Conservation (phyloP, 2,888 invertebrate genomes). For the Melitaea athalia region DNA sequence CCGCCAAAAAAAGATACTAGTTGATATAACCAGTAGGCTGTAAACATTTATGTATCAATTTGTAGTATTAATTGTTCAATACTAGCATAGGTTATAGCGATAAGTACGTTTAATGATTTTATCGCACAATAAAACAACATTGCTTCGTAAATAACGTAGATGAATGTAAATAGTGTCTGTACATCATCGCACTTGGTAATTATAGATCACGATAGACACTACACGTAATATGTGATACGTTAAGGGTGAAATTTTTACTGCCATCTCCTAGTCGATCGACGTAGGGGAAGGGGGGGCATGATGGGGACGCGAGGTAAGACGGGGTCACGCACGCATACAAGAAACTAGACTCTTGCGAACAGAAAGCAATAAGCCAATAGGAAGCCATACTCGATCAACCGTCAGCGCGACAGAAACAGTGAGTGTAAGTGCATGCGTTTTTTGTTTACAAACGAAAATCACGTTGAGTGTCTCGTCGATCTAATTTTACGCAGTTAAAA, state of each 20-base stretch:
- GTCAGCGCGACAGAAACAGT: too few relatives aligned
- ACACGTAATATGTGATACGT: conserved; percentile 31
- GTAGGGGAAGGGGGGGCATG: too few relatives aligned
- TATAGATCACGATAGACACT: conserved; percentile 36
- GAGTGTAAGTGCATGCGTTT: too few relatives aligned
- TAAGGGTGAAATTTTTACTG: conserved; percentile 31
- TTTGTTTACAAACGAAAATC: too few relatives aligned
- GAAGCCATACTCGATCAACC: too few relatives aligned
- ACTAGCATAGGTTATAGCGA: conserved; percentile 32
- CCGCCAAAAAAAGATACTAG: conserved; percentile 18
- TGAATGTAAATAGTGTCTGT: conserved; percentile 37
- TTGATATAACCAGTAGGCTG: conserved; percentile 24
- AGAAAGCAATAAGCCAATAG: too few relatives aligned
- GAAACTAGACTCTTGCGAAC: too few relatives aligned
- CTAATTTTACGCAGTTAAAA: too few relatives aligned
- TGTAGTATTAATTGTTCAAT: conserved; percentile 34
- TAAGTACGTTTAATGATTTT: conserved; percentile 39
- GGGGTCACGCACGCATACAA: too few relatives aligned
- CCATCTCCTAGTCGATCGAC: conserved; percentile 30
- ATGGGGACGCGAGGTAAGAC: too few relatives aligned
- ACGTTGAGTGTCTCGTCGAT: too few relatives aligned
- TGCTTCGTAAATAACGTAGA: conserved; percentile 35
- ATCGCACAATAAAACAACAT: conserved; percentile 36
- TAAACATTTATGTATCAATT: conserved; percentile 34
- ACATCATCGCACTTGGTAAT: conserved; percentile 33